Evolutionary conservation across 2,113 vertebrate genomes (phyloP), one percentile per base, ranked within the genome.

Genomic region (Strix aluco): DNA sequence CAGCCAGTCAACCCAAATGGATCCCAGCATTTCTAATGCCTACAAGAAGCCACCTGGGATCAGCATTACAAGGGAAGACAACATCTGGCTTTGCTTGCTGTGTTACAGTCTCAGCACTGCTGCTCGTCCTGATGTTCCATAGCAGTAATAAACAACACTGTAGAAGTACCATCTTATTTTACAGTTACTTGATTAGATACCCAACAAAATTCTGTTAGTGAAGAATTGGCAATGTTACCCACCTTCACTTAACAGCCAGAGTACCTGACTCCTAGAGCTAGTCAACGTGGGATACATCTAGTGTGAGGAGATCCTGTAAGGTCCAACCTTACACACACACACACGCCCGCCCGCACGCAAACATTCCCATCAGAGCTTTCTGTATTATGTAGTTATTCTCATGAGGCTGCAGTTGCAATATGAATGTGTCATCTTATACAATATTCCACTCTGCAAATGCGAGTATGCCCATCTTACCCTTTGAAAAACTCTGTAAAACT

Each of bases 311-410:
- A 17, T 30, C 46, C 36, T 47, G 12, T 49, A 23, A 55, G 9
- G 20, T 34, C 57, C 55, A 54, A 47, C 46, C 46, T 70, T 38
- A 30, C 23, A 30, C 15, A 25, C 29, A 25, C 29, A 57, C 27
- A 6, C 16, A 9, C 15, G 8, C 25, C 36, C 4, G 20, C 14
- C 4, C 2, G 2, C 30, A 19, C 15, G 7, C 25, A 40, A 5
- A 3, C 25, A 46, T 61, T 49, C 15, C 34, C 52, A 23, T 20
- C 40, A 46, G 12, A 78, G n/a, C 32, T 86, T 47, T 54, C 71
- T 79, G 19, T 25, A 26, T 38, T 36, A n/a, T 13, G 29, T 15
- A 29, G 32, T 38, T 79, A 32, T 54, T 52, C 58, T 69, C 47
- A 38, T 5, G 32, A 88, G 46, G 19, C 26, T 85, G 22, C 22